Evolutionary conservation across 1,140 invertebrate genomes (phyloP).

Genomic region (Hycleus phaleratus): DNA sequence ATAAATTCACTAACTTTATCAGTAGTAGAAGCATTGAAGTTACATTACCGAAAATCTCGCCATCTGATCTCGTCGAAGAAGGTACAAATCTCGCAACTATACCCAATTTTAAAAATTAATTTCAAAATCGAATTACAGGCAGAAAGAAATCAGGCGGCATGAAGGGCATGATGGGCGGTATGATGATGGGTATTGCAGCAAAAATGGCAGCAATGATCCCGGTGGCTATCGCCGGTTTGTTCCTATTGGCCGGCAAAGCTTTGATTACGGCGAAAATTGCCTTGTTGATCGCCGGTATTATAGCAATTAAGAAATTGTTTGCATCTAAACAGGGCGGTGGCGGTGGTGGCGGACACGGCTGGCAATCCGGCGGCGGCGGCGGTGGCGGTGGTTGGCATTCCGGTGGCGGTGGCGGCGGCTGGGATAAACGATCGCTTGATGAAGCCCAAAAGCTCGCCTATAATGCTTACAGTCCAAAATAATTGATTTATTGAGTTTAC

Average conservation of each 20-base stretch:
- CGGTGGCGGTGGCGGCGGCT: slow-evolving; percentile 31
- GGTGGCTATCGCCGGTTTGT: slow-evolving; percentile 63
- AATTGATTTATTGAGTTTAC: slow-evolving; percentile 13
- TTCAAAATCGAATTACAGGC: slow-evolving; percentile 43
- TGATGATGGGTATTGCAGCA: slow-evolving; percentile 71
- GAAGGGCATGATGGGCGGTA: slow-evolving; percentile 78
- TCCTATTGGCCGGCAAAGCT: slow-evolving; percentile 67
- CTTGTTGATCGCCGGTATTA: slow-evolving; percentile 64
- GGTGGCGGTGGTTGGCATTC: slow-evolving; percentile 40
- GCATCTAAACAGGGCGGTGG: slow-evolving; percentile 54
- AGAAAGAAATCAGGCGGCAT: slow-evolving; percentile 49
- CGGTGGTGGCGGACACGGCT: slow-evolving; percentile 49
- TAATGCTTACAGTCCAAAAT: slow-evolving; percentile 45
- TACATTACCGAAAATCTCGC: slow-evolving; percentile 59
- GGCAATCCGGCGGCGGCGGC: slow-evolving; percentile 48
- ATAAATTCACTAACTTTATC: slow-evolving; percentile 60
- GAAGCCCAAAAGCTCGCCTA: slow-evolving; percentile 62
- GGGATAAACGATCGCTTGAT: slow-evolving; percentile 46
- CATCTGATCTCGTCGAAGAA: slow-evolving; percentile 66
- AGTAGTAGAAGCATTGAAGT: slow-evolving; percentile 68
- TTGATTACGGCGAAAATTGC: slow-evolving; percentile 72
- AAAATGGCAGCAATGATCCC: slow-evolving; percentile 67
- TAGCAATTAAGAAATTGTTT: slow-evolving; percentile 69
- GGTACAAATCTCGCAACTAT: slow-evolving; percentile 42
- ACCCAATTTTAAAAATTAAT: slow-evolving; percentile 7